A percentile compares a stretch with the other conserved stretches of the same genome.
These are phyloP conservation scores for Equus quagga DNA, from an alignment of 2,113 vertebrate genomes.

Conservation along the genomic window DNA sequence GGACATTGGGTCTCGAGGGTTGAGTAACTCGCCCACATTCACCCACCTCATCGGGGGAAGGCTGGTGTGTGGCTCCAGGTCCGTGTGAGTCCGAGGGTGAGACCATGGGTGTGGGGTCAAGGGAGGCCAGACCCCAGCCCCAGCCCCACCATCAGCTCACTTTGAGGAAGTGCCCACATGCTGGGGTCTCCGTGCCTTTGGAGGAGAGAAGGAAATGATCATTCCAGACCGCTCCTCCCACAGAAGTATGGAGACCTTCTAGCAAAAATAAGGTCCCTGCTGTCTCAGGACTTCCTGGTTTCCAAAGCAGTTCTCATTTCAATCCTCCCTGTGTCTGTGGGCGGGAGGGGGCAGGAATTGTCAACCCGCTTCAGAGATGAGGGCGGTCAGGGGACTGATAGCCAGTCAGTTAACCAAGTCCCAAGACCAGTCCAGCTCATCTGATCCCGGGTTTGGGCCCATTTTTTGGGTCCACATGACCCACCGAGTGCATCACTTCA, in stretches of 20 bases:
- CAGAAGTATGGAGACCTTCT: not conserved
- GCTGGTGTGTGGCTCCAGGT: not conserved
- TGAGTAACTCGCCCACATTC: not conserved
- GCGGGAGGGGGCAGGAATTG: not conserved
- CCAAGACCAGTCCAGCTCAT: not conserved
- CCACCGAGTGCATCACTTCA: not conserved
- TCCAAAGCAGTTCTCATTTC: too few relatives aligned
- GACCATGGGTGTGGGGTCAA: not conserved
- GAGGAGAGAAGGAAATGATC: not conserved
- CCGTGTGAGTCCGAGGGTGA: too few relatives aligned
- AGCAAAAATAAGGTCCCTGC: not conserved
- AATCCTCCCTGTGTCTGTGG: fast-evolving
- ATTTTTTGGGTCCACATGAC: fast-evolving
- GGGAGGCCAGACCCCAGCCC: not conserved
- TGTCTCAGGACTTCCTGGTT: not conserved
- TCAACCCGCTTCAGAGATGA: not conserved
- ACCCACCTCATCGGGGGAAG: not conserved
- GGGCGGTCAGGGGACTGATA: not conserved
- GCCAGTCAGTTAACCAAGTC: not conserved
- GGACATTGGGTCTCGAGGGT: not conserved
- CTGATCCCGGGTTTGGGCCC: fast-evolving
- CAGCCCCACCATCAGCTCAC: not conserved
- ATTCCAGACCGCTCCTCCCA: too few relatives aligned
- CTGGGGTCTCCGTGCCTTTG: fast-evolving
- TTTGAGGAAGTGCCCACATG: fast-evolving